Percentiles rank a stretch among this genome's conserved stretches.
phyloP scores from a whole-genome alignment of 2,113 vertebrate genomes.

The Osmerus mordax region DNA sequence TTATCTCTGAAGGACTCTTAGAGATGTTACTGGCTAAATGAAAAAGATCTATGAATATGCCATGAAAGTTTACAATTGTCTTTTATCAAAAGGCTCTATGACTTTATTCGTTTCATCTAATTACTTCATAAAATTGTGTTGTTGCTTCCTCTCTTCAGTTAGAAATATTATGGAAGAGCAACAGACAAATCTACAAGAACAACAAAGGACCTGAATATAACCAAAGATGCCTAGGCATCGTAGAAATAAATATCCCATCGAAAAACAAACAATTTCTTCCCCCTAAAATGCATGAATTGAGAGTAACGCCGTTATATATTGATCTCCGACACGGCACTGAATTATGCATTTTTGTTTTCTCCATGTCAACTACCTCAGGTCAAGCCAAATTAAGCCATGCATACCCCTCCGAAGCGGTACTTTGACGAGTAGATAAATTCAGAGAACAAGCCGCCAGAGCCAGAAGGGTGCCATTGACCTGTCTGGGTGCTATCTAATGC shows the following conservation, averaged over 20 bases:
- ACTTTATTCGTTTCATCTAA: background rate
- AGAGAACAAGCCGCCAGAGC: background rate
- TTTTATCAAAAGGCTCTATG: background rate
- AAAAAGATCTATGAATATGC: background rate
- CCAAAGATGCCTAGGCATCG: too few relatives aligned
- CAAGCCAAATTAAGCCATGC: too few relatives aligned
- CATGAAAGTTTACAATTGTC: background rate
- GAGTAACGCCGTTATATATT: too few relatives aligned
- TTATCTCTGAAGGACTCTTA: slow-evolving; percentile 3
- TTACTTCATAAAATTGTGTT: background rate
- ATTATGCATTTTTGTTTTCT: too few relatives aligned
- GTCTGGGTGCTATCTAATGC: background rate
- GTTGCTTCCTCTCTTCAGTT: background rate
- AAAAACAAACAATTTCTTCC: too few relatives aligned
- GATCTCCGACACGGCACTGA: too few relatives aligned
- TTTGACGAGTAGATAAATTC: background rate
- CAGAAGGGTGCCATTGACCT: background rate
- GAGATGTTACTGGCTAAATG: background rate
- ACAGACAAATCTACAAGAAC: too few relatives aligned
- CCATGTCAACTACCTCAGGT: too few relatives aligned
- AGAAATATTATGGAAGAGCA: too few relatives aligned
- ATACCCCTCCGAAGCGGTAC: background rate
- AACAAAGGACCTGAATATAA: too few relatives aligned
- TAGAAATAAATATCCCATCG: too few relatives aligned
- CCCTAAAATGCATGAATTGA: too few relatives aligned